phyloP scores from a whole-genome alignment of 1,140 invertebrate genomes.

The Halyomorpha halys region DNA sequence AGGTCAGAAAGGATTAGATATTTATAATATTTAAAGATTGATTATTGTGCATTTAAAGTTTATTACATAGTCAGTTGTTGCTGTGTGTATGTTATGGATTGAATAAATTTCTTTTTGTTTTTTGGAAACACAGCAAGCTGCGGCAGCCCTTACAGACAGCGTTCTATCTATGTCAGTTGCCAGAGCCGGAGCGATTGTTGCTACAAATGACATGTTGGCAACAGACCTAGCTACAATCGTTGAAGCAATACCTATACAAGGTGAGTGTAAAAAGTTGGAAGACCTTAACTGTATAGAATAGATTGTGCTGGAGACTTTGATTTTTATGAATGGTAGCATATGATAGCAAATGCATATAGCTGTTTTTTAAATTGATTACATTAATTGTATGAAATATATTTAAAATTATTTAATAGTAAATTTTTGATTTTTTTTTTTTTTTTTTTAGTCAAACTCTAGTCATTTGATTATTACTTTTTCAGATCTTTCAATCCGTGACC shows the following conservation, averaged over 20 bases:
- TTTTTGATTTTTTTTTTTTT: background rate
- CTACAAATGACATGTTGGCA: constrained; percentile 29
- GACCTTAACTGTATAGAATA: no score
- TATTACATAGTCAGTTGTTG: constrained; percentile 23
- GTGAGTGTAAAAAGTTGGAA: no score
- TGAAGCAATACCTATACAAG: constrained; percentile 59
- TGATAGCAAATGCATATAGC: no score
- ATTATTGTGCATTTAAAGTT: no score
- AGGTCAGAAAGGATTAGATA: constrained; percentile 39
- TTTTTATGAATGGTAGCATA: no score
- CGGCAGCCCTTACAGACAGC: constrained; percentile 80
- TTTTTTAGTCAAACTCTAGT: background rate
- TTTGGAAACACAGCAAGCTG: constrained; percentile 75
- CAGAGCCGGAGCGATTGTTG: constrained; percentile 61
- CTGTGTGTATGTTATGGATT: constrained; percentile 16
- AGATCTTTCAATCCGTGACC: constrained; percentile 5
- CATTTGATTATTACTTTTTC: background rate
- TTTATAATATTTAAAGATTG: constrained; percentile 11
- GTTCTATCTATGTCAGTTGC: constrained; percentile 73
- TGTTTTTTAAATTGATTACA: no score
- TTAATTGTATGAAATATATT: no score
- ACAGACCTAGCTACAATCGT: constrained; percentile 72
- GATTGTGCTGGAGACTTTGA: no score
- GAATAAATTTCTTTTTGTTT: constrained; percentile 27
- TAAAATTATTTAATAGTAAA: background rate